Conservation (phyloP, 2,888 invertebrate species). For the Pocota personata region DNA sequence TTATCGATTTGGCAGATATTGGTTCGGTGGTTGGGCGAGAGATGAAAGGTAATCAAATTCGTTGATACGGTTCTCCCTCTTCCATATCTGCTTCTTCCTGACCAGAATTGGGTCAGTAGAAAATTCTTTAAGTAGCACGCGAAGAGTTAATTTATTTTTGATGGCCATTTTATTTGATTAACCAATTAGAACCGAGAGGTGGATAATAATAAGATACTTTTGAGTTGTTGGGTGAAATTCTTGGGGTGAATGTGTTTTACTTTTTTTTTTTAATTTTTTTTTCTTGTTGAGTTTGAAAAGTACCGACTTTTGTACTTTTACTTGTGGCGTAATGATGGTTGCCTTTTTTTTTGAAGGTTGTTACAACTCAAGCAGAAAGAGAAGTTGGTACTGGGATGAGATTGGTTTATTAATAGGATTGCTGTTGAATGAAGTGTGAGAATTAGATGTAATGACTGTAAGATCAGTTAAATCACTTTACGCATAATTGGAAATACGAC, state of each 20-base stretch:
- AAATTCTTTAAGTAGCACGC: slow-evolving; percentile 47
- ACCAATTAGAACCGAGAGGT: slow-evolving; percentile 45
- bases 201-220: slow-evolving; percentile 21
- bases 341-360: slow-evolving; percentile 7
- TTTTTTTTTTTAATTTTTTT: background rate
- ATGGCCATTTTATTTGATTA: slow-evolving; percentile 61
- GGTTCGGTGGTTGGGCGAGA: background rate
- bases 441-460: background rate
- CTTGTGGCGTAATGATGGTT: slow-evolving; percentile 35
- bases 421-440: slow-evolving; percentile 19
- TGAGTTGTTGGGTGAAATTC: slow-evolving; percentile 2
- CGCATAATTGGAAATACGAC: background rate
- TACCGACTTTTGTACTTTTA: slow-evolving; percentile 36
- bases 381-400: background rate
- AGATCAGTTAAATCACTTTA: background rate
- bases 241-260: slow-evolving; percentile 4
- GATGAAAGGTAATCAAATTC: slow-evolving; percentile 26
- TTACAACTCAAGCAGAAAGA: background rate
- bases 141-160: slow-evolving; percentile 55
- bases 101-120: slow-evolving; percentile 62
- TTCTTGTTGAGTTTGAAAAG: slow-evolving; percentile 9
- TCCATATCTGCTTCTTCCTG: background rate
- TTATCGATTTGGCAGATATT: slow-evolving; percentile 70
- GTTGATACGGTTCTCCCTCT: background rate
- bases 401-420: background rate